Base-by-base conservation (phyloP, 2,113 vertebrate genomes). In the Psilopsiagon aurifrons region DNA sequence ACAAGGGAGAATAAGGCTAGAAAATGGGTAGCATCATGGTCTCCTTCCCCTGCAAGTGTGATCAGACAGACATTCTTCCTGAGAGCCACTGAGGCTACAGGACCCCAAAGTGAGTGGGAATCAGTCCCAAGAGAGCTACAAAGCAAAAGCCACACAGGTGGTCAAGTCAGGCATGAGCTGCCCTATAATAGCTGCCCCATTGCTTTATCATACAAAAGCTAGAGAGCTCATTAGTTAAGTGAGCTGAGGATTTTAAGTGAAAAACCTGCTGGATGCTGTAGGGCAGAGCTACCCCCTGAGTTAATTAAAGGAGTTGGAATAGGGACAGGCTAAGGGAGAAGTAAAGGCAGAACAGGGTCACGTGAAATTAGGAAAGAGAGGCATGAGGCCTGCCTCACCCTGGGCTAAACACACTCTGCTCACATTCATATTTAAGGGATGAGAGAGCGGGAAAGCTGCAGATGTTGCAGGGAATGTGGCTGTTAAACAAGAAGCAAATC, bases 21-120 rank as follows among this genome's bases (percentile, higher is more conserved):
- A 16, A 67, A 76, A 27, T 0, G 5, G 39, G 25, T 25, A 25
- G 15, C 41, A 79, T 27, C 29, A 10, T 0, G 0, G 16, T 23
- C 17, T 64, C 6, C 54, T 47, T 67, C 17, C n/a, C 47, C 37
- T 47, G 22, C 10, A 33, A 57, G 16, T 4, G 18, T 39, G 69
- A 35, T 55, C 0, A 1, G 54, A 73, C 23, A 60, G 44, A 62
- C 13, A 9, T 6, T 44, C 6, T 24, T 57, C 39, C 60, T 17
- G 29, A 35, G 49, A 64, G 29, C 18, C 20, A 28, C 18, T 2
- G 17, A 29, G 35, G 49, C 17, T 49, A 39, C 41, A 67, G 57
- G 25, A 68, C 18, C 24, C 47, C 47, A 39, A 7, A 11, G 13
- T 0, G 1, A 90, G 52, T 1, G 3, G 2, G 5, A 62, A 62